Base-by-base conservation (phyloP, 2,888 invertebrate species). In the Cyrtodaria siliqua region DNA sequence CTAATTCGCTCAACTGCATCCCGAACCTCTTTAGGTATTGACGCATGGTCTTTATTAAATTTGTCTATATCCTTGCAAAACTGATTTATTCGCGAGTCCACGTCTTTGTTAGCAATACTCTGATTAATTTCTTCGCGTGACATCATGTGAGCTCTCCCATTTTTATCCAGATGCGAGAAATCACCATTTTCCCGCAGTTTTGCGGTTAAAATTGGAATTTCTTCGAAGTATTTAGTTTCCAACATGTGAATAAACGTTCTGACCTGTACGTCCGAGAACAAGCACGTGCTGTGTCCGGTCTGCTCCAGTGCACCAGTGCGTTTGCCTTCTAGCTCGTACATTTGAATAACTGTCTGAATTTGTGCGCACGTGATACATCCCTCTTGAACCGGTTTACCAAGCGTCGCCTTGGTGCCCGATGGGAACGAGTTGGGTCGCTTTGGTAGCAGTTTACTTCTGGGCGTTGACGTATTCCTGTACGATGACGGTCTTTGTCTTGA, bases 241-340 rank as follows among this genome's bases (percentile, higher is more conserved):
- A 80, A 27, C 44, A 80, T 56, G n/a, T 72, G 55, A 20, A 80
- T 20, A 53, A 80, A 80, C 12, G 63, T 52, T 38, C 49, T 40
- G 2, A 70, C 56, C 56, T 80, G 76, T 9, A 29, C 53, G 33
- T 80, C 76, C 1, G 80, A 76, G 62, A 80, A 80, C 50, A 80
- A 47, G 50, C 80, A 80, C 12, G 69, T 76, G 2, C 72, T 64
- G 38, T 80, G 76, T 9, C 23, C 55, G 12, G 56, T n/a, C 14
- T 23, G 9, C 12, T 18, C 44, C 38, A 23, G 27, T 16, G 38
- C 44, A 44, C 16, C 44, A 8, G 47, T 44, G 14, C 52, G 40
- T 44, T 42, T 40, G 12, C 68, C 73, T 24, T 73, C 68, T 14
- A 24, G 18, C 47, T 70, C 70, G 29, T 66, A 74, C n/a, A 50